Evolutionary conservation across 2,113 vertebrate genomes (phyloP).

Genomic region (Pituophis catenifer): DNA sequence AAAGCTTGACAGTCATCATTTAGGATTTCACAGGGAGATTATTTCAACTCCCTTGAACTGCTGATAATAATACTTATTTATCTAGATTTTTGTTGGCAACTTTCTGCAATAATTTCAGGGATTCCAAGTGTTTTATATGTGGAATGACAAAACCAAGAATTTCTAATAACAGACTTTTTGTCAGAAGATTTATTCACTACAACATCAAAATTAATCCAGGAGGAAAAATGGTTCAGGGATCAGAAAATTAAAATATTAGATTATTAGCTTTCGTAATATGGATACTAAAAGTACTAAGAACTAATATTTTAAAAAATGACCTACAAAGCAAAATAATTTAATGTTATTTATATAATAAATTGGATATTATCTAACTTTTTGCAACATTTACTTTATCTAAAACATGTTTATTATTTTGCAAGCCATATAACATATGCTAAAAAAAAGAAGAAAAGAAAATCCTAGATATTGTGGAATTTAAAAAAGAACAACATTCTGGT

Average conservation of each 20-base stretch:
- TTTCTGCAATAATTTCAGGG: background rate
- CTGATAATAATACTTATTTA: background rate
- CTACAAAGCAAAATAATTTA: background rate
- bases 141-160: background rate
- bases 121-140: background rate
- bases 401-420: rapidly evolving
- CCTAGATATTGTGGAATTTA: slow-evolving; percentile 5
- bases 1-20: background rate
- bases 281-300: background rate
- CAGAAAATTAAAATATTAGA: background rate
- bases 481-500: background rate
- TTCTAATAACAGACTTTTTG: background rate
- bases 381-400: background rate
- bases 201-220: background rate
- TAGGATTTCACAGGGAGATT: background rate
- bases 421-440: background rate
- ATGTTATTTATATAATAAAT: background rate
- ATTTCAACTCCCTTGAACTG: background rate
- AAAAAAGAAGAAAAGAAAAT: background rate
- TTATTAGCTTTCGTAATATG: background rate
- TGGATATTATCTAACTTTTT: background rate
- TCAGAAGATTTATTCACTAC: background rate
- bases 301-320: background rate
- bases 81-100: background rate
- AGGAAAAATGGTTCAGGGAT: background rate